A percentile compares a stretch with the other conserved stretches of the same genome.
phyloP scores from a whole-genome alignment of 2,113 vertebrate genomes.

The Alces alces region DNA sequence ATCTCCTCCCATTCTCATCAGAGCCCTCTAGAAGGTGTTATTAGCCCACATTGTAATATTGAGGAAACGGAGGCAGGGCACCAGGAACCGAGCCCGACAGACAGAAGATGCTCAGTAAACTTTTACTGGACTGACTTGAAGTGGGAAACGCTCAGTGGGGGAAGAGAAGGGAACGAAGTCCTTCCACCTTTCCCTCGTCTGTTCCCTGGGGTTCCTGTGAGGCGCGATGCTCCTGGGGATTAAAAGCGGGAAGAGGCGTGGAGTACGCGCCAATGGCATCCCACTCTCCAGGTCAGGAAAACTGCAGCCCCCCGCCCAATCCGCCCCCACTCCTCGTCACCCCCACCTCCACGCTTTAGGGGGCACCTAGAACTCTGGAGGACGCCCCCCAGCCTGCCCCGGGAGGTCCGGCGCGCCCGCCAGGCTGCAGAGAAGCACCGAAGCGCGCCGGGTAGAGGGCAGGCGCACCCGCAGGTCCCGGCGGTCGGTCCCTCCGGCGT shows the following conservation, averaged over 20 bases:
- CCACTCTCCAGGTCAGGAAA: neutral
- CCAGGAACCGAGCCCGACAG: neutral
- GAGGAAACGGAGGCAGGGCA: neutral
- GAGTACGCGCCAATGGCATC: fast-evolving
- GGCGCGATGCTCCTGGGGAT: neutral
- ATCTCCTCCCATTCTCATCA: neutral
- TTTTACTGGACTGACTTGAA: neutral
- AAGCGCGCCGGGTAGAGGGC: neutral
- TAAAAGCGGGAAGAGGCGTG: neutral
- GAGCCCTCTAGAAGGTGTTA: neutral
- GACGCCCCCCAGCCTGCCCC: neutral
- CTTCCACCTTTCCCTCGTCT: too few species aligned
- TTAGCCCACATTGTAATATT: neutral
- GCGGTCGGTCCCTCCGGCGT: neutral
- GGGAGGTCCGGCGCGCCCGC: neutral
- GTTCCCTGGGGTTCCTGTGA: neutral
- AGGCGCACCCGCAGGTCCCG: neutral
- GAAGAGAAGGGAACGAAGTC: neutral
- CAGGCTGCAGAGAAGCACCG: neutral
- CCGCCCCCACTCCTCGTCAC: neutral
- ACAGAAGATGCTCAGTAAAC: neutral
- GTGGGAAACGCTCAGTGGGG: neutral
- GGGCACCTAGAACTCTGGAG: neutral
- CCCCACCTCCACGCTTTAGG: neutral
- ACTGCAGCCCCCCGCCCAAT: neutral